Conservation (phyloP, 1,140 invertebrate species). For the Orussus abietinus region DNA sequence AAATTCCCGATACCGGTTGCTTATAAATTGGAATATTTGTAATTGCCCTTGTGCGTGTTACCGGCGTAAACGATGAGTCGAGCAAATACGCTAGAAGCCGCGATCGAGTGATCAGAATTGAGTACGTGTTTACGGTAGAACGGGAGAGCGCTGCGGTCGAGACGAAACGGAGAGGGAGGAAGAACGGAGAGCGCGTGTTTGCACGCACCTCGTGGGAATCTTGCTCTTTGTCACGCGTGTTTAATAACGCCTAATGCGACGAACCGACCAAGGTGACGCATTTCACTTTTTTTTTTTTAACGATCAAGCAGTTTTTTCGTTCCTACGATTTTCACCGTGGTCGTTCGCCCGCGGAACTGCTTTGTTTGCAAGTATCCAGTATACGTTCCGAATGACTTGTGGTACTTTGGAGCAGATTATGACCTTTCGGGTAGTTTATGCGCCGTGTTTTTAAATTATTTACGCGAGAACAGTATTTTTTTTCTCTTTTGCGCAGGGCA, state of each 20-base stretch:
- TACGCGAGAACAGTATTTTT: too few relatives aligned
- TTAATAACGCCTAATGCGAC: neutral
- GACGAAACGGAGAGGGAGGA: slow-evolving; percentile 15
- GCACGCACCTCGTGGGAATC: slow-evolving; percentile 36
- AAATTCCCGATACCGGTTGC: slow-evolving; percentile 44
- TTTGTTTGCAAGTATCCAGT: too few relatives aligned
- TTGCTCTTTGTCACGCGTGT: neutral
- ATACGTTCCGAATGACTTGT: too few relatives aligned
- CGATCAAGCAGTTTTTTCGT: too few relatives aligned
- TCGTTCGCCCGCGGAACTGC: too few relatives aligned
- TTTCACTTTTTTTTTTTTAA: too few relatives aligned
- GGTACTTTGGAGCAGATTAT: too few relatives aligned
- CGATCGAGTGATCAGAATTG: slow-evolving; percentile 21
- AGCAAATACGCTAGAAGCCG: slow-evolving; percentile 26
- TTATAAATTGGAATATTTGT: slow-evolving; percentile 48
- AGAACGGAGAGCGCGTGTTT: slow-evolving; percentile 24
- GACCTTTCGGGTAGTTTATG: too few relatives aligned
- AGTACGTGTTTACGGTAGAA: slow-evolving; percentile 20
- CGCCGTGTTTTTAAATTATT: too few relatives aligned
- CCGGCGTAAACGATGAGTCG: slow-evolving; percentile 5
- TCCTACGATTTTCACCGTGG: too few relatives aligned
- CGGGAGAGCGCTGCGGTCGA: slow-evolving; percentile 2
- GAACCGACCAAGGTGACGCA: too few relatives aligned
- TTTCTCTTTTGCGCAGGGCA: too few relatives aligned
- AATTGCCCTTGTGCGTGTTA: slow-evolving; percentile 54